A percentile compares a stretch with the other conserved stretches of the same genome.
Evolutionary conservation across 2,113 vertebrate genomes (phyloP).

Genomic region (Mandrillus leucophaeus): DNA sequence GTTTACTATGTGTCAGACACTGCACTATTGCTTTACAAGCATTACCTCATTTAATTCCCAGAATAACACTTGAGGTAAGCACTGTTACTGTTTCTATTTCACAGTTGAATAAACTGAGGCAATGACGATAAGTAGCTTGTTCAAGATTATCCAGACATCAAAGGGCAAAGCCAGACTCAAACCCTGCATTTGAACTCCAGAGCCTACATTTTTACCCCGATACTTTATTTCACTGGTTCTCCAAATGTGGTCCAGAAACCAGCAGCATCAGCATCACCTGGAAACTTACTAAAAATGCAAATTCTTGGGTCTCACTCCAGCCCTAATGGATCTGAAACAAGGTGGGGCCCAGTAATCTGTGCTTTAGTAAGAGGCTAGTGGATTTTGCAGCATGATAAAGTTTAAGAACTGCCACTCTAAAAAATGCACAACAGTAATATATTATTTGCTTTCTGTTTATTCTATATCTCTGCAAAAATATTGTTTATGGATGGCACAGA

Average conservation of each 20-base stretch:
- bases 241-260: background rate
- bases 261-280: background rate
- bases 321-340: background rate
- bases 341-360: background rate
- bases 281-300: background rate
- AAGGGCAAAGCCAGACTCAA: background rate
- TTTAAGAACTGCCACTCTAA: background rate
- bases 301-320: background rate
- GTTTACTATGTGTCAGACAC: background rate
- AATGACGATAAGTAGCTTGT: background rate
- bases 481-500: background rate
- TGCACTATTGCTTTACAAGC: background rate
- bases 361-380: background rate
- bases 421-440: background rate
- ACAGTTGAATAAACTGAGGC: background rate
- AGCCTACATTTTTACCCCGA: background rate
- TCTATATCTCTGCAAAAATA: background rate
- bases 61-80: background rate
- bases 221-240: background rate
- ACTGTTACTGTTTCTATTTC: background rate
- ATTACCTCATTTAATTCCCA: background rate
- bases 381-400: background rate
- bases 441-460: background rate
- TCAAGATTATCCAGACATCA: background rate
- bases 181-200: background rate